Evolutionary conservation across 2,888 invertebrate species (phyloP).

Genomic region (Lumbricus terrestris): DNA sequence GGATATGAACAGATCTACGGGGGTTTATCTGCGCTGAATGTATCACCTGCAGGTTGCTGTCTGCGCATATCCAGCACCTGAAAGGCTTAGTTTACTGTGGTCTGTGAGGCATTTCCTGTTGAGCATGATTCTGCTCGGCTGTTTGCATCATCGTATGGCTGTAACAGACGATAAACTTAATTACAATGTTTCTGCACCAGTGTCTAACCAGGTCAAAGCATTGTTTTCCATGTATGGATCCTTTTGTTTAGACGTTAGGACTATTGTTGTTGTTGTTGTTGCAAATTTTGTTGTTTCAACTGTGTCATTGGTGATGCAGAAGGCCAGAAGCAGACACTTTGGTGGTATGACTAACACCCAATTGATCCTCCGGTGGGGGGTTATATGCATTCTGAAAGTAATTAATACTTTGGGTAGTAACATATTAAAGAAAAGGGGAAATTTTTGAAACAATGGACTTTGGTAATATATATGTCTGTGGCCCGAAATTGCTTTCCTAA

Average conservation of each 20-base stretch:
- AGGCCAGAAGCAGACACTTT: not conserved
- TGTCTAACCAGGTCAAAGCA: not conserved
- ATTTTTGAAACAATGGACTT: not conserved
- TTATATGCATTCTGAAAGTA: not conserved
- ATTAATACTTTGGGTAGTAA: not conserved
- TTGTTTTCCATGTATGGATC: no score
- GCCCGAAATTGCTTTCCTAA: not conserved
- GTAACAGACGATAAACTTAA: not conserved
- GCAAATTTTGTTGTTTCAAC: not conserved
- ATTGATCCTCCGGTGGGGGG: not conserved
- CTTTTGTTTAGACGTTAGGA: not conserved
- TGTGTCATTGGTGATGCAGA: not conserved
- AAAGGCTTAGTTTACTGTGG: not conserved
- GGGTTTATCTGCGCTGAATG: not conserved
- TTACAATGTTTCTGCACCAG: not conserved
- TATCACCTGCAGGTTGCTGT: not conserved
- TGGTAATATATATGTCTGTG: no score
- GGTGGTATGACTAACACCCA: not conserved
- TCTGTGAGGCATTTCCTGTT: not conserved
- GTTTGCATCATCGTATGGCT: not conserved
- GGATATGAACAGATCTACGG: not conserved
- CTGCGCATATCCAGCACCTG: not conserved
- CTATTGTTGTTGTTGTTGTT: no score
- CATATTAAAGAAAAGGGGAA: not conserved
- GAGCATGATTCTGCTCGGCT: not conserved